Base-by-base conservation (phyloP, 2,113 vertebrate genomes). In the Pongo pygmaeus region DNA sequence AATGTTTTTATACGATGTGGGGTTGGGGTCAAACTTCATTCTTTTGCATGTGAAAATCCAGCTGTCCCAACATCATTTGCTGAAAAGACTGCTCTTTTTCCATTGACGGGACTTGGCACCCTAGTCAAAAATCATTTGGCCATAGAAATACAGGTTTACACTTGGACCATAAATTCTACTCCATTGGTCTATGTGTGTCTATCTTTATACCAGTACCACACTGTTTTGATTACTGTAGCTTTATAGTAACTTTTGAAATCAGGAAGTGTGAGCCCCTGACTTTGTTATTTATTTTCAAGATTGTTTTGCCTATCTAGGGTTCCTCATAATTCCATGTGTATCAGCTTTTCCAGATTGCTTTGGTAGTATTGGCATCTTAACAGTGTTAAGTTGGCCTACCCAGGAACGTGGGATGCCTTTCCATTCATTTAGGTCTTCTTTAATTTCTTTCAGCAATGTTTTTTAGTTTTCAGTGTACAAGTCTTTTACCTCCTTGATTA, bases 381-480 rank as follows among this genome's bases (percentile, higher is more conserved):
- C 7, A 74, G n/a, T 59, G 22, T 30, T 80, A 67, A 79, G 40
- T 38, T 30, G 93, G 91, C n/a, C 61, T 30, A 50, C 30, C 55
- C 40, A 93, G 1, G 35, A 93, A 94, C 8, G 40, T 14, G 61
- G 22, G 16, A 13, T 79, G 14, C 27, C 38, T 74, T 93, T 38
- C 52, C 32, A 52, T 32, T 78, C 2, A 38, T 23, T 78, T 78
- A 78, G 20, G 27, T 64, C 61, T 8, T 46, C 81, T 84, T 72
- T 87, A 91, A 87, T 67, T 88, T 83, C 70, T 95, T 93, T 95
- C n/a, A 83, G 40, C 1, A 35, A 72, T 95, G 72, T 85, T 55
- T 64, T 85, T 0, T 35, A 91, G 83, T 22, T 93, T 95, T 91
- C 6, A 88, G 7, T 13, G 8, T 91, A 52, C 8, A n/a, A 52